phyloP scores from a whole-genome alignment of 2,888 invertebrate genomes.

The Troides oblongomaculatus region DNA sequence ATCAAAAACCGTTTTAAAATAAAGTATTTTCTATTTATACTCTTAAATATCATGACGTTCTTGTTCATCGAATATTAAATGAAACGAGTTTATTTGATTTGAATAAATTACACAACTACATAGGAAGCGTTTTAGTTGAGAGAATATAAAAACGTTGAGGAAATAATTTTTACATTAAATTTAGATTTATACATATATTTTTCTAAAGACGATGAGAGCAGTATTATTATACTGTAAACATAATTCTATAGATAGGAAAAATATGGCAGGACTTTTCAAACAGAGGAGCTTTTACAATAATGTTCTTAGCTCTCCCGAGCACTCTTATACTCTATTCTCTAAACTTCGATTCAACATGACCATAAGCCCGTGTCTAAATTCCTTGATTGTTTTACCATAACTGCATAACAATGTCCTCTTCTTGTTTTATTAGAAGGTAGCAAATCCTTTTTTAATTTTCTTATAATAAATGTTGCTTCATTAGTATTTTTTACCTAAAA shows the following conservation, averaged over 20 bases:
- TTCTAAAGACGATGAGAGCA: neutral
- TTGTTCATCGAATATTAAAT: conserved; percentile 14
- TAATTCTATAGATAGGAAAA: neutral
- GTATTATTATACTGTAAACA: neutral
- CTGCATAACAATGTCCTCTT: conserved; percentile 27
- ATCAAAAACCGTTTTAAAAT: conserved; percentile 17
- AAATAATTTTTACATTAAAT: neutral
- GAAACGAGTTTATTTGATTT: conserved; percentile 14
- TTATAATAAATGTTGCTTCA: too few species aligned
- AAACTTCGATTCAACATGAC: conserved; percentile 19
- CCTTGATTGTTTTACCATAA: neutral
- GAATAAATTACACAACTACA: conserved; percentile 28
- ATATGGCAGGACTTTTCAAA: conserved; percentile 45
- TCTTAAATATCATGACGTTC: conserved; percentile 13
- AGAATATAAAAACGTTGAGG: neutral
- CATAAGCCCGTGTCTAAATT: conserved; percentile 13
- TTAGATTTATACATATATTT: conserved; percentile 1
- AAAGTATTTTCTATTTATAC: conserved; percentile 18
- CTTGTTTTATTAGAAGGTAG: neutral
- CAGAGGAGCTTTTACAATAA: conserved; percentile 59
- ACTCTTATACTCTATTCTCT: conserved; percentile 43
- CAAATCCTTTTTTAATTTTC: neutral
- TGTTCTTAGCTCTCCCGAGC: conserved; percentile 67
- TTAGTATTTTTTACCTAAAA: too few species aligned
- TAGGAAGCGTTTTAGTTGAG: conserved; percentile 20